Evolutionary conservation across 2,113 vertebrate species (phyloP), one percentile per base, ranked within the genome.

Genomic region (Lasiurus borealis): DNA sequence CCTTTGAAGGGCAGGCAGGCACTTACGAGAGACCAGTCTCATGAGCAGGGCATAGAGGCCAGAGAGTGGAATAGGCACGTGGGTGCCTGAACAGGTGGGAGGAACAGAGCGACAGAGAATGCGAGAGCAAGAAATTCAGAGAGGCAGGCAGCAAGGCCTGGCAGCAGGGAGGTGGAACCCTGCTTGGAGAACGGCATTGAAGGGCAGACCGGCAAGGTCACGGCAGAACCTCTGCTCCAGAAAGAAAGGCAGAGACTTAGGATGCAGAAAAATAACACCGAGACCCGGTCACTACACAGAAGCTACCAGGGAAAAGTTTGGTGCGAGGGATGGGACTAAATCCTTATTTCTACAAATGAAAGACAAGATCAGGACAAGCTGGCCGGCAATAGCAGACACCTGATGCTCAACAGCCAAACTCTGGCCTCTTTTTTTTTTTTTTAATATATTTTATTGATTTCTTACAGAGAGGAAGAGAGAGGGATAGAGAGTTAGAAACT

Each of bases 161-260:
- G 18, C 80, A 34, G 34, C 82, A 82, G 52, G 72, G 18, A 46
- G 34, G 34, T 52, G 48, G 50, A 90, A 25, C 44, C 18, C 52
- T 88, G 11, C 18, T 31, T 71, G 18, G 23, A 85, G 40, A 73
- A 69, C 19, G 6, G 54, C 76, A 72, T 19, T 62, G 44, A 78
- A 86, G 48, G 80, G 29, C 31, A 84, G 6, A 92, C 62, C 27
- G 25, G 59, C 52, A 85, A 85, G 44, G 73, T 59, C 54, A 83
- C 75, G 75, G 50, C 18, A 93, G 46, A 95, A 69, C 8, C 15
- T 84, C 40, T 71, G 48, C 66, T 93, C 54, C 8, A 2, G 46
- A 91, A 86, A 89, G 81, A 62, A 86, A 93, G 19, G n/a, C 44
- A 75, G 31, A 57, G 46, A 50, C 73, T 69, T 72, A 57, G 50